These are phyloP conservation scores for Crotalus viridis DNA, from an alignment of 2,113 vertebrate genomes.

Conservation along the genomic window DNA sequence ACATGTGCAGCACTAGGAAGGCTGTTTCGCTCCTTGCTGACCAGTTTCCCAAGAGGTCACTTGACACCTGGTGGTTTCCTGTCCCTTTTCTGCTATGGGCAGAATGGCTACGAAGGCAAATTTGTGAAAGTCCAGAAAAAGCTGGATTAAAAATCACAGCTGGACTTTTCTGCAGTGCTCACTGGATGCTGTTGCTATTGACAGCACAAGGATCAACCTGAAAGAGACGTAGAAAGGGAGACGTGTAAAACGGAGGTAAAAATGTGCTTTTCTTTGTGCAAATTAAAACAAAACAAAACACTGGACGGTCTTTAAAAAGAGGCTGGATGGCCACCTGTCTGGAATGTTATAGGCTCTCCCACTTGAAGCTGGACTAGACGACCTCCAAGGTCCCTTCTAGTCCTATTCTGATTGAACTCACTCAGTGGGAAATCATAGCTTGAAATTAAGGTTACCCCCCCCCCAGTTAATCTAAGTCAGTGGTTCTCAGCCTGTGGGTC, in stretches of 20 bases:
- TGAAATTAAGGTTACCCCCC: not conserved
- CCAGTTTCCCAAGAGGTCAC: not conserved
- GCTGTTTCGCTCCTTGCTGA: not conserved
- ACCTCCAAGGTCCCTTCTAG: too few relatives aligned
- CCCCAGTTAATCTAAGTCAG: too few relatives aligned
- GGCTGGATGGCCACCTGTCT: too few relatives aligned
- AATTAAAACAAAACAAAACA: too few relatives aligned
- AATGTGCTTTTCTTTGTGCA: not conserved
- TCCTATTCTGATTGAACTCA: not conserved
- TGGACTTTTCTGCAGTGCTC: constrained; percentile 26
- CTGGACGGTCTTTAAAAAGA: not conserved
- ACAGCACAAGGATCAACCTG: constrained; percentile 68
- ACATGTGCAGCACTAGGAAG: not conserved
- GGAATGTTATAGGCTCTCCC: too few relatives aligned
- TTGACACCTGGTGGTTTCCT: not conserved
- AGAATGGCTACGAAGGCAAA: not conserved
- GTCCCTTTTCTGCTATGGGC: not conserved
- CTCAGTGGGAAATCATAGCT: not conserved
- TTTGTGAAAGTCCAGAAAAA: constrained; percentile 26
- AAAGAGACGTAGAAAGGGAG: not conserved
- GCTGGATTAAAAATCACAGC: constrained; percentile 16
- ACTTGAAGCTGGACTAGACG: fast-evolving
- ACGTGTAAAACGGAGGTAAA: too few relatives aligned
- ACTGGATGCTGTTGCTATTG: constrained; percentile 71
- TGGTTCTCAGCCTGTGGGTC: too few relatives aligned